Evolutionary conservation across 1,140 invertebrate species (phyloP).

Genomic region (Formica selysi): DNA sequence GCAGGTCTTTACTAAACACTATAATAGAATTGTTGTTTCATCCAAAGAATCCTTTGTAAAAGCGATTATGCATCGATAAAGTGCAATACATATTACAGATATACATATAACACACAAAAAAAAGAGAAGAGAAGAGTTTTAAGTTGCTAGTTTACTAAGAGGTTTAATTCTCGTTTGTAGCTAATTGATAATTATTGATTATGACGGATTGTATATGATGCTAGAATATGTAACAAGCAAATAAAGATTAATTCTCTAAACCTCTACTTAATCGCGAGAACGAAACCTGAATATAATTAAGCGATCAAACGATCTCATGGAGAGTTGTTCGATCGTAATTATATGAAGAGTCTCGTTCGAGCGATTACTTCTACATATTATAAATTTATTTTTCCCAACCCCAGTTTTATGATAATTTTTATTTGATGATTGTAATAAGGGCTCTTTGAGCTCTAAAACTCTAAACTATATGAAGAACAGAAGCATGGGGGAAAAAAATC

Average conservation of each 20-base stretch:
- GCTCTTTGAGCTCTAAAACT: not conserved
- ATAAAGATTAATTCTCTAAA: slow-evolving; percentile 11
- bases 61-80: not conserved
- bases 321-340: slow-evolving; percentile 7
- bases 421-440: no score
- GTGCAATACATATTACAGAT: not conserved
- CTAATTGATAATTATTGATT: no score
- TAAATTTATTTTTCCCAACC: no score
- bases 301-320: not conserved
- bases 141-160: no score
- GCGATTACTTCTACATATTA: not conserved
- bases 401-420: no score
- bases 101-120: no score
- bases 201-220: no score
- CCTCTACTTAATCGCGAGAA: not conserved
- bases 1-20: not conserved
- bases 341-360: slow-evolving; percentile 1
- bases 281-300: not conserved
- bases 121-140: no score
- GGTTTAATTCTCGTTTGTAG: no score
- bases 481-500: not conserved
- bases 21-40: not conserved
- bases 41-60: not conserved
- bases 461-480: not conserved
- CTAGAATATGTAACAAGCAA: not conserved